phyloP scores from a whole-genome alignment of 2,113 vertebrate genomes.

The Toxostoma redivivum region DNA sequence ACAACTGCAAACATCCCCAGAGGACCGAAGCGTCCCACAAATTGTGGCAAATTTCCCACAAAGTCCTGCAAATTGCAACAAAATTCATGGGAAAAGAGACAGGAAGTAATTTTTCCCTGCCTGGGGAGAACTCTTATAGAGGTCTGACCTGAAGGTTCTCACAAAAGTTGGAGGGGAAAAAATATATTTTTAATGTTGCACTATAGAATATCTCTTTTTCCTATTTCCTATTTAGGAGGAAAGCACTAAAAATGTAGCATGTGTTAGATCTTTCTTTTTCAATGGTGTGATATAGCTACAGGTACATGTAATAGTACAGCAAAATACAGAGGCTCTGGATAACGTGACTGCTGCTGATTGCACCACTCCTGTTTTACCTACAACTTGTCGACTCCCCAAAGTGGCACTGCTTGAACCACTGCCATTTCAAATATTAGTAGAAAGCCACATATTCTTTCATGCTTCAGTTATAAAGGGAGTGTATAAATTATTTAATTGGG shows the following conservation, averaged over 20 bases:
- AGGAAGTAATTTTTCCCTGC: slow-evolving; percentile 72
- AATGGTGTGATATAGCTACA: neutral
- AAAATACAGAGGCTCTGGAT: neutral
- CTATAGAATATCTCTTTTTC: slow-evolving; percentile 43
- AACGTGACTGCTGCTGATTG: neutral
- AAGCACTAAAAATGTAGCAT: slow-evolving; percentile 24
- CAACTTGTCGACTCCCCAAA: slow-evolving; percentile 7
- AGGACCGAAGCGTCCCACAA: slow-evolving; percentile 47
- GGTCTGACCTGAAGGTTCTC: slow-evolving; percentile 66
- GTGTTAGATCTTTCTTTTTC: slow-evolving; percentile 19
- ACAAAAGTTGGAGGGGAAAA: slow-evolving; percentile 27
- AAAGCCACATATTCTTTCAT: slow-evolving; percentile 47
- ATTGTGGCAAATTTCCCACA: slow-evolving; percentile 70
- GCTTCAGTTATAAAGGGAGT: slow-evolving; percentile 53
- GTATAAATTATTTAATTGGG: slow-evolving; percentile 64
- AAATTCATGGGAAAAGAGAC: slow-evolving; percentile 70
- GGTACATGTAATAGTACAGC: neutral
- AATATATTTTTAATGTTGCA: slow-evolving; percentile 55
- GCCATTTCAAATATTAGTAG: slow-evolving; percentile 57
- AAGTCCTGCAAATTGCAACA: slow-evolving; percentile 65
- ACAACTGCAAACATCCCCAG: slow-evolving; percentile 58
- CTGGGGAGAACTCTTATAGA: slow-evolving; percentile 57
- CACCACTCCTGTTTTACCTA: neutral
- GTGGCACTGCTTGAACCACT: slow-evolving; percentile 34
- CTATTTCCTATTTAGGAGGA: slow-evolving; percentile 44